Percentiles rank a stretch among this genome's conserved stretches.
Conservation (phyloP, 1,140 invertebrate genomes). For the Colletes gigas region DNA sequence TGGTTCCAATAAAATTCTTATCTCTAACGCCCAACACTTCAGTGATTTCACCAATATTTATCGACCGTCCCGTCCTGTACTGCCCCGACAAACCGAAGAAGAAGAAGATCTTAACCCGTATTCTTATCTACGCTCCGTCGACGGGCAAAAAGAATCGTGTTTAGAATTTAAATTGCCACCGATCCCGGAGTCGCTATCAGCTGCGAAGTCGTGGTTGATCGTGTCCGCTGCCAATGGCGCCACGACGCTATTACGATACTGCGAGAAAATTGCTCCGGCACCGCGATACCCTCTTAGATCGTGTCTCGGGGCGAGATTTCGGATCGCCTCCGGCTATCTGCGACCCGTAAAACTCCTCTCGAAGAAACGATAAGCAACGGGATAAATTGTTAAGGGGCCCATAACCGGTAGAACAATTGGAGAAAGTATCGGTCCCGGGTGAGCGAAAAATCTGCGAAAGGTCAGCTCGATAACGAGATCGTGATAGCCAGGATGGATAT, state of each 20-base stretch:
- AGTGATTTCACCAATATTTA: background rate
- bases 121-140: background rate
- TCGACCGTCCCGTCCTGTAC: background rate
- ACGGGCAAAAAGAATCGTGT: background rate
- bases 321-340: conserved; percentile 13
- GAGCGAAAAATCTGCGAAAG: conserved; percentile 29
- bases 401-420: conserved; percentile 22
- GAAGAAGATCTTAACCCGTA: conserved; percentile 12
- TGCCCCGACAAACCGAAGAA: too few species aligned
- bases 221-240: conserved; percentile 9
- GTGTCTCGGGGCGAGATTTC: conserved; percentile 24
- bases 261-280: background rate
- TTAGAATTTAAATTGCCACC: conserved; percentile 35
- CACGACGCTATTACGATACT: conserved; percentile 12
- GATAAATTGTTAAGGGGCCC: background rate
- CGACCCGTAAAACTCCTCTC: conserved; percentile 16
- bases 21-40: too few species aligned
- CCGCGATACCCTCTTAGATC: conserved; percentile 11
- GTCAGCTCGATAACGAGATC: conserved; percentile 36
- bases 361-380: conserved; percentile 31
- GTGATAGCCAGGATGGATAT: conserved; percentile 3
- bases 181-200: conserved; percentile 10
- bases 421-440: conserved; percentile 27
- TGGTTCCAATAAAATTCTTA: too few species aligned
- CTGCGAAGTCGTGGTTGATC: background rate